Evolutionary conservation across 2,888 invertebrate genomes (phyloP).

Genomic region (Macaria liturata): DNA sequence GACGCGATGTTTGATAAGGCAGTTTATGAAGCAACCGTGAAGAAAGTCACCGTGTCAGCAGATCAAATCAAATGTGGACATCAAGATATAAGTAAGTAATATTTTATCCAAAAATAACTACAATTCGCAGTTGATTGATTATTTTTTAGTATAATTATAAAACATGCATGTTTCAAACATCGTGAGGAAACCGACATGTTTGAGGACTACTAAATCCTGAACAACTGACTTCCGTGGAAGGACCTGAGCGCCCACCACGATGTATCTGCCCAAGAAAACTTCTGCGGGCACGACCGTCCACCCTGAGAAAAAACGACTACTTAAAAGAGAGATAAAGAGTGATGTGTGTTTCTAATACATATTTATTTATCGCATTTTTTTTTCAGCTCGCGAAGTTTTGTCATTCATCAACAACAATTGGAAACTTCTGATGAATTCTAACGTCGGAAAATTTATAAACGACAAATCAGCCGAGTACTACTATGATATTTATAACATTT

Average conservation of each 20-base stretch:
- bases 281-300: too few relatives aligned
- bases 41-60: conserved; percentile 19
- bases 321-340: too few relatives aligned
- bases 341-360: too few relatives aligned
- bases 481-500: conserved; percentile 37
- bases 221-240: too few relatives aligned
- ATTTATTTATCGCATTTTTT: conserved; percentile 6
- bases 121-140: too few relatives aligned
- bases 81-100: conserved; percentile 28
- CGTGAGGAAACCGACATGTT: too few relatives aligned
- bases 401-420: conserved; percentile 44
- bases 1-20: conserved; percentile 20
- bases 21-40: conserved; percentile 13
- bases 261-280: too few relatives aligned
- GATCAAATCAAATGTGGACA: conserved; percentile 16
- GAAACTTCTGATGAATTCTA: conserved; percentile 36
- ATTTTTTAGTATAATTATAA: too few relatives aligned
- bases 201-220: too few relatives aligned
- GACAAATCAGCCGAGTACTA: conserved; percentile 45
- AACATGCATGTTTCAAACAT: too few relatives aligned
- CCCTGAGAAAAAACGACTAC: too few relatives aligned
- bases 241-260: too few relatives aligned
- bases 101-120: neutral
- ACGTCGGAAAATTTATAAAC: conserved; percentile 43
- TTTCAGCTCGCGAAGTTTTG: conserved; percentile 32